These are phyloP conservation scores for Sebastes diaconus DNA, from an alignment of 2,797 vertebrate genomes.

Conservation along the genomic window DNA sequence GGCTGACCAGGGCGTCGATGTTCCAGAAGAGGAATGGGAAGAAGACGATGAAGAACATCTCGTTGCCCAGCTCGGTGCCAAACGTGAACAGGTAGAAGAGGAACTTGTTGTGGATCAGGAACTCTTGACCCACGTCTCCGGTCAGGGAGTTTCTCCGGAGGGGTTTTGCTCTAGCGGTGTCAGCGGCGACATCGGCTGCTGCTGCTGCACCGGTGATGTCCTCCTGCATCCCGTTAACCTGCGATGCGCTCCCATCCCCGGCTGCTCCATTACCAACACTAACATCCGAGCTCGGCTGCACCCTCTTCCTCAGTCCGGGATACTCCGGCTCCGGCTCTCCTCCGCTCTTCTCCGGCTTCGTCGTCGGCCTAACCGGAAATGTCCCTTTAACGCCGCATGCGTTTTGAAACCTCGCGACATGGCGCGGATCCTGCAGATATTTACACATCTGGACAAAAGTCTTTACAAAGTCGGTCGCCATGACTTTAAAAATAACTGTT, in stretches of 20 bases:
- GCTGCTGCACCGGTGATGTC: background rate
- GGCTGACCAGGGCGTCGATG: constrained; percentile 91
- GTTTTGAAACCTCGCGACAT: constrained; percentile 91
- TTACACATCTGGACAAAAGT: constrained; percentile 72
- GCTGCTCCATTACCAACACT: constrained; percentile 48
- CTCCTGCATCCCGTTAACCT: constrained; percentile 51
- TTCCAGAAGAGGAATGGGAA: constrained; percentile 98
- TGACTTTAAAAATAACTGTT: constrained; percentile 12
- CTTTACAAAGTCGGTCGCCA: constrained; percentile 69
- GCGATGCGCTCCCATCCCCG: constrained; percentile 25
- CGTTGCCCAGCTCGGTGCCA: constrained; percentile 97
- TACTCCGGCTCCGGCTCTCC: constrained; percentile 15
- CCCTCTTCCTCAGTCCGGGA: constrained; percentile 59
- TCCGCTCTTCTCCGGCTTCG: no score
- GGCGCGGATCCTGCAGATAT: constrained; percentile 88
- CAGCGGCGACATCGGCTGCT: background rate
- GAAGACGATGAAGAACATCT: constrained; percentile 98
- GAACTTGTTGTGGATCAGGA: constrained; percentile 88
- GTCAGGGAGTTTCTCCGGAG: constrained; percentile 94
- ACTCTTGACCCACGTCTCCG: constrained; percentile 89
- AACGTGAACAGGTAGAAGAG: constrained; percentile 95
- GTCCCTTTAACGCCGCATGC: constrained; percentile 89
- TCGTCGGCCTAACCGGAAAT: constrained; percentile 61
- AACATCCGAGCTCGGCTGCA: background rate
- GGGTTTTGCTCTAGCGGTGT: constrained; percentile 71